phyloP scores from a whole-genome alignment of 2,113 vertebrate species.

The Sterna hirundo region DNA sequence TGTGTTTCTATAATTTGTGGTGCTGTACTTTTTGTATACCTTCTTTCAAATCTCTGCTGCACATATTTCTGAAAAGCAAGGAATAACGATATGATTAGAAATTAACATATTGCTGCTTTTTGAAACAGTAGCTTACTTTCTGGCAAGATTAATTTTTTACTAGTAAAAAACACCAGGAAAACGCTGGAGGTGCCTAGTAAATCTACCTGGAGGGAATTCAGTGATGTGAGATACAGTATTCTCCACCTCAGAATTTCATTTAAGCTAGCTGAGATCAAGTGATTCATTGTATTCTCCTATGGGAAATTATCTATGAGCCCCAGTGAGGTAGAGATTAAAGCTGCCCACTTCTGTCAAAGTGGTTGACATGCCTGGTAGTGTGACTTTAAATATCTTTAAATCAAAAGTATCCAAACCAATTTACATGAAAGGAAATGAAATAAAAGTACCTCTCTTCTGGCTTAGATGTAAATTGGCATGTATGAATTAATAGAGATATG shows the following conservation, averaged over 20 bases:
- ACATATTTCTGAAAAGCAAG: not conserved
- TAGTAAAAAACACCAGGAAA: not conserved
- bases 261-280: not conserved
- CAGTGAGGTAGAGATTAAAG: slow-evolving; percentile 36
- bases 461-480: not conserved
- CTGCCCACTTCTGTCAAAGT: not conserved
- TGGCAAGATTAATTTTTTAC: not conserved
- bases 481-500: slow-evolving; percentile 43
- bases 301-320: slow-evolving; percentile 8
- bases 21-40: not conserved
- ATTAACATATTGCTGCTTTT: not conserved
- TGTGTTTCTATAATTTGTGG: not conserved
- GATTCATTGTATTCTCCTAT: slow-evolving; percentile 1
- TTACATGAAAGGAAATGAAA: slow-evolving; percentile 51
- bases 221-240: not conserved
- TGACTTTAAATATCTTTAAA: slow-evolving; percentile 47
- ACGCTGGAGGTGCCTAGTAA: not conserved
- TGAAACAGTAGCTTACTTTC: not conserved
- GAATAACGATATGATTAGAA: not conserved
- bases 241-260: not conserved
- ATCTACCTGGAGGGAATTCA: not conserved
- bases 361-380: not conserved
- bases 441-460: slow-evolving; percentile 1
- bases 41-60: not conserved
- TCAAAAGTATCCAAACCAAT: slow-evolving; percentile 56